Evolutionary conservation across 2,888 invertebrate genomes (phyloP), one percentile per base, ranked within the genome.

Genomic region (Myopa tessellatipennis): DNA sequence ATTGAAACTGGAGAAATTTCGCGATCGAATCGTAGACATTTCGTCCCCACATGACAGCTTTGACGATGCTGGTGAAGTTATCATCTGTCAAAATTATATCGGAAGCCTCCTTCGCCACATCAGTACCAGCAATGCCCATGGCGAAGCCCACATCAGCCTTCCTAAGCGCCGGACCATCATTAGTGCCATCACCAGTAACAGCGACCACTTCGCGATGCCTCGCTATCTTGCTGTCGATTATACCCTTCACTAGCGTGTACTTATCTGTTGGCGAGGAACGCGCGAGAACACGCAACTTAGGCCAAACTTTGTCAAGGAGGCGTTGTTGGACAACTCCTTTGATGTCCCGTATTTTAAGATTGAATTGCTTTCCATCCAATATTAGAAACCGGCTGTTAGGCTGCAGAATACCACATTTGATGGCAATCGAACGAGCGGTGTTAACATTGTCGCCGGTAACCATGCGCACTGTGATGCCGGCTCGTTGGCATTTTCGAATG

Each of bases 21-120:
- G 98, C 98, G 90, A 99, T 99, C 89, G 97, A 97, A 92, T 99
- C 99, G 90, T 99, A 99, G 76, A 99, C 99, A 90, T 99, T 99
- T 84, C 99, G 93, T 80, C 99, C 99, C 99, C 99, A 99, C 97
- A 99, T 98, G 83, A 99, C 98, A 81, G 99, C 99, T 90, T 98
- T 99, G 83, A 99, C 99, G 90, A 99, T 99, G 87, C 97, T 98
- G 85, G 97, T 97, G 91, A 99, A 99, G 91, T 99, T 99, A 91
- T 99, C 99, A 90, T 99, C 99, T 55, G 99, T 99, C 80, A 99
- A 92, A 87, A 99, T 99, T 90, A 99, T 99, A 91, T 99, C 98
- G 60, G 99, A 99, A 50, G 99, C 99, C 90, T 99, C 99, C 89
- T 99, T 99, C 55, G 99, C 99, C 12, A 99, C 99, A 91, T 99